Base-by-base conservation (phyloP, 1,140 invertebrate species). In the Platyscapa corneri region DNA sequence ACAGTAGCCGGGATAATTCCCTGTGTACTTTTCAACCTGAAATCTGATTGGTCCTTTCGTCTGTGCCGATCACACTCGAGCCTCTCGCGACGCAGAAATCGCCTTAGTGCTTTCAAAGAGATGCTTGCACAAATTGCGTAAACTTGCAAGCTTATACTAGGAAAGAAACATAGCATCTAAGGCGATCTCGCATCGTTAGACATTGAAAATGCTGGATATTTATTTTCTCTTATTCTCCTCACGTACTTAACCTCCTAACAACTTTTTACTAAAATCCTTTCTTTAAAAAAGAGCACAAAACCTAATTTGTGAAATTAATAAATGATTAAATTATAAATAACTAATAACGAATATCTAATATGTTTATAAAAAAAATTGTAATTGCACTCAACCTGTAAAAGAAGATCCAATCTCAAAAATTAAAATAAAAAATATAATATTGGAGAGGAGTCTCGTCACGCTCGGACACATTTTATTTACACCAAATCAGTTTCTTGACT, bases 341-440 rank as follows among this genome's bases (percentile, higher is more conserved):
- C 34, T 84, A 72, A 79, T 56, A 70, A 84, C 32, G 5, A 84
- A 79, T 7, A 84, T 74, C 10, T 84, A 84, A 84, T 49, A 79
- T 79, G 65, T 39, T 20, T 85, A 64, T 34, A 20, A 75, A 60
- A 60, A 75, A 14, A 7, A 64, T 16, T 27, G 0, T 49, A 56
- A 78, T 53, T 84, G 74, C 60, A 78, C 82, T 78, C 30, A 53
- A 70, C 60, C 75, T 78, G 32, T 70, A 84, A 77, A 78, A 34
- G 75, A 75, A 42, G 3, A 83, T 76, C 30, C 74, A 42, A 49
- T n/a, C 18, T 49, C 12, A 74, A 53, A 0, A 46, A 75, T 64
- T 39, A 75, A 39, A 34, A 83, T 23, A 34, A 39, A 82, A 27
- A 56, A 74, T 8, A 56, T 30, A 77, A 34, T 32, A 37, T 46